Base-by-base conservation (phyloP, 2,113 vertebrate genomes). In the Plotosus lineatus region DNA sequence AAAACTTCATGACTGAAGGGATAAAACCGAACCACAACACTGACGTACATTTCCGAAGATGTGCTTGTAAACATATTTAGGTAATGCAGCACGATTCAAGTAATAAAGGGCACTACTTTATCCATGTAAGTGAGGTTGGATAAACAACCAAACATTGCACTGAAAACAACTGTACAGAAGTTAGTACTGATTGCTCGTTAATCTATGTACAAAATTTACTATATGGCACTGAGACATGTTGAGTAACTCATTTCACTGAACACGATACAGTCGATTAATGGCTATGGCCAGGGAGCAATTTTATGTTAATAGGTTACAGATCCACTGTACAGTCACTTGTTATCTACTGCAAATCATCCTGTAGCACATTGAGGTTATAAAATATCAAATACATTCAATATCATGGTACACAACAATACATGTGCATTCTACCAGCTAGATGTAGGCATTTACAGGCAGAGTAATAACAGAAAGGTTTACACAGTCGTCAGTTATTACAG, bases 41-140 rank as follows among this genome's bases (percentile, higher is more conserved):
- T 92, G 93, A 94, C 92, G 42, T 78, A 92, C 95, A 92, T 94
- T 92, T 95, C 89, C 93, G 93, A 94, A 95, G 93, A 92, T 92
- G 91, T 94, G 93, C 94, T 94, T 97, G 96, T 98, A 98, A 98
- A 99, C 96, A 96, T 95, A 95, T 89, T 94, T 90, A 92, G 88
- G 94, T 95, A 61, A 94, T 94, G 94, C 91, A 95, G 95, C 94
- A 96, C 95, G 95, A 97, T 97, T 97, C 96, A 97, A 97, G 95
- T 97, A 96, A 96, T 92, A 95, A 93, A 95, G 96, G 44, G 93
- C 93, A 96, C 93, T 95, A 97, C 94, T 93, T 93, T 94, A 92
- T 94, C 88, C 89, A 95, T 91, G 94, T 94, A 94, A 92, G 94
- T 94, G 93, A 94, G 91, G 90, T 92, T 93, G 91, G 94, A 92